Percentiles rank a stretch among this genome's conserved stretches.
Conservation (phyloP, 2,113 vertebrate genomes). For the Sinocyclocheilus grahami region DNA sequence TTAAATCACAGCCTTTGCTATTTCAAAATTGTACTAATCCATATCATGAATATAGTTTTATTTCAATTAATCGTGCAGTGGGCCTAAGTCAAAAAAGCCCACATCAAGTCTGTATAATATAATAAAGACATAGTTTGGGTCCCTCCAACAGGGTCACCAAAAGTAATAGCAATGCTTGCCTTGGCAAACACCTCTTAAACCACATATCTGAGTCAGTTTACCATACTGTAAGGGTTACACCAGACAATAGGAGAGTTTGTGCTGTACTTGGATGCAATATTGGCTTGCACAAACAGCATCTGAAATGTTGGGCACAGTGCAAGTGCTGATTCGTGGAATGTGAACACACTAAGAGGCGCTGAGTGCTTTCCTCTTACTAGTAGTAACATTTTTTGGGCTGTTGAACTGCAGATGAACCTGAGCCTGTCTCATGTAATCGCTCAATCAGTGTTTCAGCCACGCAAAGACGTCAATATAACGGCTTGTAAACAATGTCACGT, state of each 20-base stretch:
- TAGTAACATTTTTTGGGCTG: background rate
- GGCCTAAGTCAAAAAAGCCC: too few species aligned
- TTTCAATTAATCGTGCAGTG: too few species aligned
- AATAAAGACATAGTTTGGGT: background rate
- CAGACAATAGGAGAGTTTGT: background rate
- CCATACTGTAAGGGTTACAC: background rate
- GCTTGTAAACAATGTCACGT: too few species aligned
- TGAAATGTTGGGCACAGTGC: background rate
- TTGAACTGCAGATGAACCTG: conserved; percentile 36
- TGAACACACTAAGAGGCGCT: background rate
- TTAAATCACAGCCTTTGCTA: background rate
- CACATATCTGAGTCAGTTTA: background rate
- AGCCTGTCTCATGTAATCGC: too few species aligned
- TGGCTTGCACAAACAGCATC: background rate
- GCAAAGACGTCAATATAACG: too few species aligned
- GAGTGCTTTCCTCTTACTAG: background rate
- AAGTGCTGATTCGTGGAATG: background rate
- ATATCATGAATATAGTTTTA: background rate
- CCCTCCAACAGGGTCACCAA: background rate
- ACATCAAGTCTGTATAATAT: background rate
- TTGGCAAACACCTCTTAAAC: background rate
- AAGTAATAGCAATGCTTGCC: background rate
- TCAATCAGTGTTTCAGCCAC: too few species aligned
- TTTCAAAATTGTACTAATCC: background rate
- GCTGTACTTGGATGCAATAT: background rate